Evolutionary conservation across 2,888 invertebrate species (phyloP).

Genomic region (Theodoxus fluviatilis): DNA sequence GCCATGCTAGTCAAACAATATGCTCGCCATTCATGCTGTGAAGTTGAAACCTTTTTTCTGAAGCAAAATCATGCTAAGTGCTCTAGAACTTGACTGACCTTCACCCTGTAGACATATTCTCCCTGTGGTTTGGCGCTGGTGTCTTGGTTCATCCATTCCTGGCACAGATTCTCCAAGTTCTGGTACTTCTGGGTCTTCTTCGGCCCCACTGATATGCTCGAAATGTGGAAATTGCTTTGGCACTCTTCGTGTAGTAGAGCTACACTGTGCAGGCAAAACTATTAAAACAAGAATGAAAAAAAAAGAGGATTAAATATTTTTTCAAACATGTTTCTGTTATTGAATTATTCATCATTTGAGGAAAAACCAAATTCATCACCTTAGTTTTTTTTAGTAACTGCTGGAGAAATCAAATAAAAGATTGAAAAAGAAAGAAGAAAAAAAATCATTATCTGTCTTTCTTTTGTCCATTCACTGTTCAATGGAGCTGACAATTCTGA

Average conservation of each 20-base stretch:
- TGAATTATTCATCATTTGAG: too few relatives aligned
- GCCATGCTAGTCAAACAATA: too few relatives aligned
- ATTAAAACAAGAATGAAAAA: conserved; percentile 31
- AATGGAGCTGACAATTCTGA: too few relatives aligned
- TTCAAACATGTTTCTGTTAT: neutral
- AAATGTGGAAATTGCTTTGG: conserved; percentile 74
- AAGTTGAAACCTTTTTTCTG: too few relatives aligned
- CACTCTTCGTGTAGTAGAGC: conserved; percentile 77
- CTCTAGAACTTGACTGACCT: conserved; percentile 47
- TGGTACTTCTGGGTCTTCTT: conserved; percentile 61
- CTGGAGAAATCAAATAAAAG: too few relatives aligned
- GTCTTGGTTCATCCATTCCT: conserved; percentile 68
- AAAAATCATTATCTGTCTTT: too few relatives aligned
- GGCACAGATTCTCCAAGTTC: conserved; percentile 60
- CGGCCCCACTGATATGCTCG: conserved; percentile 67
- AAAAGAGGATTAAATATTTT: neutral
- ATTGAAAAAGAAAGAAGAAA: too few relatives aligned
- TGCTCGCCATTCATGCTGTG: too few relatives aligned
- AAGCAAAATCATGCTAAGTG: too few relatives aligned
- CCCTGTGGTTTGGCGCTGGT: conserved; percentile 41
- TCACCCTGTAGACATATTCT: conserved; percentile 62
- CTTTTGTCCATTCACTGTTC: too few relatives aligned
- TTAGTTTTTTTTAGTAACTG: too few relatives aligned
- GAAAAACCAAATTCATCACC: too few relatives aligned
- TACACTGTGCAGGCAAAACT: conserved; percentile 71